Evolutionary conservation across 2,797 vertebrate genomes (phyloP).

Genomic region (Alca torda): DNA sequence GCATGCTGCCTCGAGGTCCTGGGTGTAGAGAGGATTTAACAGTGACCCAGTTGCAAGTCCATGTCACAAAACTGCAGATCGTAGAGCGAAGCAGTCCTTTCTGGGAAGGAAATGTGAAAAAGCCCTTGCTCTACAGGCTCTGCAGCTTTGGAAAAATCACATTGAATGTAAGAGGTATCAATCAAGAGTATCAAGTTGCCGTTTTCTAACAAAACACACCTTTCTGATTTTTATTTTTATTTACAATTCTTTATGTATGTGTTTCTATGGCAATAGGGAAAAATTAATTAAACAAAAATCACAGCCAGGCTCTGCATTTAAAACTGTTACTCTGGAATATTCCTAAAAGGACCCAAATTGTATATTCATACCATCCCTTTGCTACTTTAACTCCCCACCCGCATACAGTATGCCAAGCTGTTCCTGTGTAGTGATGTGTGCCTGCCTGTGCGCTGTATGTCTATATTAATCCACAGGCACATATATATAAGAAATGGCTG

Average conservation of each 20-base stretch:
- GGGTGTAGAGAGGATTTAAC: neutral
- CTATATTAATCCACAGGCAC: conserved; percentile 33
- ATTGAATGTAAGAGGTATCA: neutral
- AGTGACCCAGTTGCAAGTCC: neutral
- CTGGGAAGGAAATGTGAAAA: neutral
- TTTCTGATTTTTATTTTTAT: neutral
- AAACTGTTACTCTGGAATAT: neutral
- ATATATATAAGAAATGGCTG: neutral
- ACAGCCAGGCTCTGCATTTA: neutral
- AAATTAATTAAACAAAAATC: neutral
- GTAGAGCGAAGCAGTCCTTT: neutral
- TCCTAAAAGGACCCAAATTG: conserved; percentile 1
- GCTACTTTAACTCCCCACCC: conserved; percentile 43
- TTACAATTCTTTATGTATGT: neutral
- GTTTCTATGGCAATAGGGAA: neutral
- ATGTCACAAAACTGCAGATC: neutral
- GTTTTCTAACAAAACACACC: neutral
- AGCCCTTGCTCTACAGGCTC: neutral
- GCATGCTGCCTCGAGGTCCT: neutral
- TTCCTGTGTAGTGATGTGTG: conserved; percentile 32
- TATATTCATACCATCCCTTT: conserved; percentile 31
- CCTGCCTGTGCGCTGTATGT: neutral
- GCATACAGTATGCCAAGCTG: conserved; percentile 37
- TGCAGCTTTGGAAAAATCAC: neutral
- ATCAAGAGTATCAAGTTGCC: neutral